A percentile compares a stretch with the other conserved stretches of the same genome.
These are phyloP conservation scores for Micrasema minimum DNA, from an alignment of 1,140 invertebrate genomes.

Conservation along the genomic window DNA sequence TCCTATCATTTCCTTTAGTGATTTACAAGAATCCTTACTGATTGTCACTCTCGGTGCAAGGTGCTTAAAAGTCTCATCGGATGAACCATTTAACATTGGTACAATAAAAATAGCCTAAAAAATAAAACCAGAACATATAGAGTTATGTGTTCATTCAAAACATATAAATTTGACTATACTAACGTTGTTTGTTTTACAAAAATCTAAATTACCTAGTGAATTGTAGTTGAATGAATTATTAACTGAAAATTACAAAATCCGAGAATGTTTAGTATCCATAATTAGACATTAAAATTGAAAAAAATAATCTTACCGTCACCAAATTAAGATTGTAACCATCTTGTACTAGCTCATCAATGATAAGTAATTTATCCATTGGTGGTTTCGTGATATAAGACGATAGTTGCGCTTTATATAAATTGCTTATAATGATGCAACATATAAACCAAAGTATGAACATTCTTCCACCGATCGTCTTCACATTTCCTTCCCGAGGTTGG, in stretches of 20 bases:
- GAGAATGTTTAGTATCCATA: not conserved
- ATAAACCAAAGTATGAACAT: constrained; percentile 21
- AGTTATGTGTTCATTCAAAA: not conserved
- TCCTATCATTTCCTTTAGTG: constrained; percentile 7
- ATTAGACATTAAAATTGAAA: not conserved
- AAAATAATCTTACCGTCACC: constrained; percentile 1
- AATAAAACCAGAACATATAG: not conserved
- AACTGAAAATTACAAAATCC: too few species aligned
- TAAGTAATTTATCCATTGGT: not conserved
- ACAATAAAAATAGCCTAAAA: constrained; percentile 1
- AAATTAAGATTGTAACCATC: constrained; percentile 13
- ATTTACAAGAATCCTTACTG: not conserved
- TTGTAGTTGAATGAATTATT: too few species aligned
- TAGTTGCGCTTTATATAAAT: not conserved
- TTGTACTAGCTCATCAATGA: not conserved
- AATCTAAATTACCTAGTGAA: not conserved
- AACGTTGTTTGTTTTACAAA: not conserved
- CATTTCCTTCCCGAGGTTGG: not conserved
- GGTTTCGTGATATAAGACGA: constrained; percentile 13
- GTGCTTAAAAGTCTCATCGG: not conserved
- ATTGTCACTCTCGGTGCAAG: not conserved
- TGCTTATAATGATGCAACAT: constrained; percentile 12
- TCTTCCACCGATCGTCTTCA: not conserved
- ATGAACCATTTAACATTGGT: constrained; percentile 11
- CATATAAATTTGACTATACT: not conserved